A percentile compares a stretch with the other conserved stretches of the same genome.
phyloP scores from a whole-genome alignment of 1,140 invertebrate genomes.

The Stratiolaelaps scimitus region DNA sequence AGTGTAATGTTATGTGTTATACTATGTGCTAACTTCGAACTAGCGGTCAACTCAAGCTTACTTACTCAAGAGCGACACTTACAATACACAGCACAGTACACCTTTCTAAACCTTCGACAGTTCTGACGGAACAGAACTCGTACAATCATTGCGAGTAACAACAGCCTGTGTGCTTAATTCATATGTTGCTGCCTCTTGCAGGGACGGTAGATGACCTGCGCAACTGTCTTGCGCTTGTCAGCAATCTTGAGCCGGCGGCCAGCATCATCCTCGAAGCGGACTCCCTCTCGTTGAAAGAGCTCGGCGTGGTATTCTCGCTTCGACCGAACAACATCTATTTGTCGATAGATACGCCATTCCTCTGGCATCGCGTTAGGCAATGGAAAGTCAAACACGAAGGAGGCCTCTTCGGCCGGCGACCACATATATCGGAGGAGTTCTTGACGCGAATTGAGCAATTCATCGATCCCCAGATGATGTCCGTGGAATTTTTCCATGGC shows the following conservation, averaged over 20 bases:
- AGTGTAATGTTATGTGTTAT: too few species aligned
- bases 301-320: neutral
- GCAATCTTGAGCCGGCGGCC: neutral
- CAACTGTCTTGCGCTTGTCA: neutral
- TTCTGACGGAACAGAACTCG: neutral
- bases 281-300: neutral
- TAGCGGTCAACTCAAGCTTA: too few species aligned
- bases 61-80: too few species aligned
- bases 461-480: neutral
- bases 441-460: neutral
- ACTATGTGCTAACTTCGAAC: too few species aligned
- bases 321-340: slow-evolving; percentile 4
- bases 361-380: neutral
- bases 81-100: neutral
- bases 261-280: neutral
- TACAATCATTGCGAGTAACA: neutral
- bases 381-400: neutral
- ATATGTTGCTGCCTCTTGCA: neutral
- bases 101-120: neutral
- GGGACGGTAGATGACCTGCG: neutral
- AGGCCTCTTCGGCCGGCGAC: neutral
- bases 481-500: neutral
- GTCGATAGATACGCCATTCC: neutral
- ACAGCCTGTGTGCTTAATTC: neutral
- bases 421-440: neutral